Conservation (phyloP, 2,113 vertebrate genomes). For the Semnopithecus entellus region DNA sequence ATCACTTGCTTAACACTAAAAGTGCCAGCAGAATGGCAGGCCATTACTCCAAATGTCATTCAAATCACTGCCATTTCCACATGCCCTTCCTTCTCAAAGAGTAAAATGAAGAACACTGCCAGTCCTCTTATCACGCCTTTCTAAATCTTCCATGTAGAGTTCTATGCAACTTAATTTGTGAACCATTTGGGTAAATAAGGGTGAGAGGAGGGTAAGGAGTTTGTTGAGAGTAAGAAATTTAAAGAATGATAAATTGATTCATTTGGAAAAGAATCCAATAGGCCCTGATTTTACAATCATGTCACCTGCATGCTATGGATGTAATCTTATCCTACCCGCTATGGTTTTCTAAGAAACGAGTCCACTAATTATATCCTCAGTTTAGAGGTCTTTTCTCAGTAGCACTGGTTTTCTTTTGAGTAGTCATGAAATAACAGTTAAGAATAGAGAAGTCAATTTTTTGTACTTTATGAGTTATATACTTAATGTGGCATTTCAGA, state of each 20-base stretch:
- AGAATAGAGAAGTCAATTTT: not conserved
- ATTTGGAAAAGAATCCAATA: constrained; percentile 42
- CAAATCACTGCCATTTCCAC: constrained; percentile 83
- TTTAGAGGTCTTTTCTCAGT: not conserved
- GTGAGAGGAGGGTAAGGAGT: not conserved
- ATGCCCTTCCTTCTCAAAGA: constrained; percentile 86
- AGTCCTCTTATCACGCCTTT: constrained; percentile 77
- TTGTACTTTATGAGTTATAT: not conserved
- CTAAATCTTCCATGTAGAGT: constrained; percentile 76
- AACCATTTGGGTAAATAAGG: constrained; percentile 75
- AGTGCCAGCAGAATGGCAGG: constrained; percentile 89
- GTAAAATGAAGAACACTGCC: constrained; percentile 87
- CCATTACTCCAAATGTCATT: constrained; percentile 95
- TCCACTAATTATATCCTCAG: not conserved
- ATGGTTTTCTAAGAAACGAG: not conserved
- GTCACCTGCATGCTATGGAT: not conserved
- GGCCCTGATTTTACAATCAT: constrained; percentile 42
- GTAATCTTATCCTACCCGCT: not conserved
- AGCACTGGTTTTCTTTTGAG: constrained; percentile 11
- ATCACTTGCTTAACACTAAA: constrained; percentile 93
- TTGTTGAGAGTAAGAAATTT: constrained; percentile 37
- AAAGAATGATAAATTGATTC: constrained; percentile 54
- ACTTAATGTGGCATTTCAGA: not conserved
- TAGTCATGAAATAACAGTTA: not conserved
- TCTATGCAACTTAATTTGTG: constrained; percentile 75